phyloP scores from a whole-genome alignment of 2,888 invertebrate genomes.

The Hipparchia semele region DNA sequence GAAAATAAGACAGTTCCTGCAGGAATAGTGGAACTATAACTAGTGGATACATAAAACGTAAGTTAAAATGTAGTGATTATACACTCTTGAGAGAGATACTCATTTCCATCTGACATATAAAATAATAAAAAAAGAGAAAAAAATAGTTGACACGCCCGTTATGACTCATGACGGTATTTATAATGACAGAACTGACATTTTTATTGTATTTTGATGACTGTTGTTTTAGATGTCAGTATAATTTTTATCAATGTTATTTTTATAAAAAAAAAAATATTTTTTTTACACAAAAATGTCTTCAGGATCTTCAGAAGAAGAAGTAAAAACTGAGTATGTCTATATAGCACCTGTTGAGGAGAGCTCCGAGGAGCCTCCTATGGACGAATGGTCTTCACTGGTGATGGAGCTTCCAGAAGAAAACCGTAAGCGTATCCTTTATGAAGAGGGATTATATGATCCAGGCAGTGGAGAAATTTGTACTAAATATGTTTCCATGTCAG shows the following conservation, averaged over 20 bases:
- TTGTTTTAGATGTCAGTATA: not conserved
- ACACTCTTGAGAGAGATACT: no score
- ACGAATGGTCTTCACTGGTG: constrained; percentile 65
- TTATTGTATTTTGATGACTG: not conserved
- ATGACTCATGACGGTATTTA: not conserved
- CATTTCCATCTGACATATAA: no score
- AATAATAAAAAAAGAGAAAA: no score
- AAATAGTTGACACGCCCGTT: no score
- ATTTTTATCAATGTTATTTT: constrained; percentile 6
- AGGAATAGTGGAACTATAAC: no score
- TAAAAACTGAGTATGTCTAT: constrained; percentile 39
- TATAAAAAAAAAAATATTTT: not conserved
- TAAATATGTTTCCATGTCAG: constrained; percentile 59
- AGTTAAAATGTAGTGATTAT: no score
- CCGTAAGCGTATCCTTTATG: constrained; percentile 48
- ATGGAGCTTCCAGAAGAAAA: constrained; percentile 49
- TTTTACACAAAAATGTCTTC: constrained; percentile 41
- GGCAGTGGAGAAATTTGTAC: constrained; percentile 64
- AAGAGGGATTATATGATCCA: constrained; percentile 55
- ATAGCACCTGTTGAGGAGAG: constrained; percentile 48
- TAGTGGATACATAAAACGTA: no score
- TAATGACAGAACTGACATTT: not conserved
- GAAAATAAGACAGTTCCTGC: no score
- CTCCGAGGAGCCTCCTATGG: constrained; percentile 61
- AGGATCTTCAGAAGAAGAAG: constrained; percentile 36